These are phyloP conservation scores for Drosophila formosana DNA, from an alignment of 2,888 invertebrate species.

Conservation along the genomic window DNA sequence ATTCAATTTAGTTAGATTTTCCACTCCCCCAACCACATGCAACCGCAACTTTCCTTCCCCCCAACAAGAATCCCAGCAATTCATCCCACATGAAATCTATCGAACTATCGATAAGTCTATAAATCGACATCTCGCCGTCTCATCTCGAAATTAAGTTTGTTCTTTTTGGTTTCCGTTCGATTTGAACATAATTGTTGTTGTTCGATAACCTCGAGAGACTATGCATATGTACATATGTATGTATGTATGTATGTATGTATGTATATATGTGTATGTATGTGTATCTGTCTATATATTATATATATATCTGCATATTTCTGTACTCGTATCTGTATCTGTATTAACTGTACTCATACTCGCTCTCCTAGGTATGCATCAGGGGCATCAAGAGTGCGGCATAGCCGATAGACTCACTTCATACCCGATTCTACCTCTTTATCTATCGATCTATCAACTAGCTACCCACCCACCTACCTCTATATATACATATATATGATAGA, in stretches of 20 bases:
- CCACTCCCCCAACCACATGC: constrained; percentile 7
- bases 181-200: constrained; percentile 71
- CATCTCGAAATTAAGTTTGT: constrained; percentile 23
- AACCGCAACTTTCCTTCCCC: constrained; percentile 7
- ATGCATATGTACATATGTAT: constrained; percentile 49
- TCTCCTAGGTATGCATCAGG: constrained; percentile 34
- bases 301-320: constrained; percentile 14
- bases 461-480: background rate
- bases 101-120: constrained; percentile 14
- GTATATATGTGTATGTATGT: constrained; percentile 15
- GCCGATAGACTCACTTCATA: constrained; percentile 42
- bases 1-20: constrained; percentile 59
- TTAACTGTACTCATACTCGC: constrained; percentile 13
- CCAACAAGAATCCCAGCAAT: constrained; percentile 11
- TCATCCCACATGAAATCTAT: constrained; percentile 27
- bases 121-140: constrained; percentile 20
- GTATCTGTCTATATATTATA: constrained; percentile 19
- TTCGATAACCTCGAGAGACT: constrained; percentile 35
- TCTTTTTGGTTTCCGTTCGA: constrained; percentile 68
- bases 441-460: constrained; percentile 10
- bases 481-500: constrained; percentile 24
- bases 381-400: constrained; percentile 55
- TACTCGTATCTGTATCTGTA: constrained; percentile 11
- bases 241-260: constrained; percentile 29
- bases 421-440: constrained; percentile 27